Evolutionary conservation across 2,113 vertebrate species (phyloP).

Genomic region (Oncorhynchus kisutch): DNA sequence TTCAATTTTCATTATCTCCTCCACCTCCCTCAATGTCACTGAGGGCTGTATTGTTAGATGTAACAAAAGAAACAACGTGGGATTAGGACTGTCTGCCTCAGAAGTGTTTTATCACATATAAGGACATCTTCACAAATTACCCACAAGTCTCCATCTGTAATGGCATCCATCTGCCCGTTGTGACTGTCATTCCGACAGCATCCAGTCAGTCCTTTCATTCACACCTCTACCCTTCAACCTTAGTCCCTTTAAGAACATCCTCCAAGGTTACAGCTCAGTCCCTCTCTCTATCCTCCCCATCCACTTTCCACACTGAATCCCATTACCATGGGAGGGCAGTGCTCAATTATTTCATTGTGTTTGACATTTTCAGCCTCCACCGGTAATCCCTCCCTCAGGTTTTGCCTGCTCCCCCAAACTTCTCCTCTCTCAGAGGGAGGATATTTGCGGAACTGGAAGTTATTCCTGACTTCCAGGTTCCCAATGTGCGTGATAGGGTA

Average conservation of each 20-base stretch:
- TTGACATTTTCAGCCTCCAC: slow-evolving; percentile 20
- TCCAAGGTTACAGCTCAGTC: slow-evolving; percentile 34
- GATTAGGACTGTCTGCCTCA: background rate
- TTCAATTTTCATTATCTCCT: background rate
- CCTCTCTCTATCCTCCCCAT: slow-evolving; percentile 7
- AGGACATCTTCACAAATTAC: slow-evolving; percentile 4
- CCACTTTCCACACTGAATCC: slow-evolving; percentile 42
- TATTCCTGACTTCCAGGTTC: background rate
- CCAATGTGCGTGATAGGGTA: background rate
- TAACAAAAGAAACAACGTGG: no score
- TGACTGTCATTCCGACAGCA: background rate
- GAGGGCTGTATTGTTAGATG: background rate
- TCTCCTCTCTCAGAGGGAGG: slow-evolving; percentile 8
- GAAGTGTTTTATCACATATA: slow-evolving; percentile 5
- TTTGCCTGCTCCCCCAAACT: background rate
- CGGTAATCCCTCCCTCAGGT: background rate
- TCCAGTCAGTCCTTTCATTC: slow-evolving; percentile 22
- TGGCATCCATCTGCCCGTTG: background rate
- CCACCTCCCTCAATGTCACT: background rate
- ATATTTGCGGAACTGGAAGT: slow-evolving; percentile 14
- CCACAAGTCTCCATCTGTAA: background rate
- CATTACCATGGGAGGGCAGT: slow-evolving; percentile 31
- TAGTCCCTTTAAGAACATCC: slow-evolving; percentile 19
- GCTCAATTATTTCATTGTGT: slow-evolving; percentile 42
- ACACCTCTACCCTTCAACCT: slow-evolving; percentile 22